Percentiles rank a stretch among this genome's conserved stretches.
Conservation (phyloP, 2,797 vertebrate species). For the Lerista edwardsae region DNA sequence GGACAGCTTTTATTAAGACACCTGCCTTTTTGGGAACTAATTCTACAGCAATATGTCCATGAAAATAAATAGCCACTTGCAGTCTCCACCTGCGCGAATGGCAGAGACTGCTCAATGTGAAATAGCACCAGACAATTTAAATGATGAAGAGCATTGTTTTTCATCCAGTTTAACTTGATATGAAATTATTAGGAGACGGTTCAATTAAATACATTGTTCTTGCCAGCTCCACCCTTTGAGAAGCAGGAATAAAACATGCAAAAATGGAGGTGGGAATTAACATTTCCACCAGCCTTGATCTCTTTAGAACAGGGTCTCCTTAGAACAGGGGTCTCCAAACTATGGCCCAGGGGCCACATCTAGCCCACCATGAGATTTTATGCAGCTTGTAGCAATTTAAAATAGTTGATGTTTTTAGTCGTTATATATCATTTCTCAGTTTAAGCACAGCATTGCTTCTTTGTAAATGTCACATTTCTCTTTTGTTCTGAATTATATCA, state of each 20-base stretch:
- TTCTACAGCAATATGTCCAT: slow-evolving; percentile 38
- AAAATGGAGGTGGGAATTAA: slow-evolving; percentile 12
- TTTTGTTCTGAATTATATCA: too few species aligned
- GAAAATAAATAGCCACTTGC: background rate
- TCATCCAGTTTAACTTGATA: slow-evolving; percentile 21
- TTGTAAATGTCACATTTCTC: too few species aligned
- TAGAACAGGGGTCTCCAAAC: too few species aligned
- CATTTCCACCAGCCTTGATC: background rate
- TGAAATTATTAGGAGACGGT: slow-evolving; percentile 27
- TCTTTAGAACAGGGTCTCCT: too few species aligned
- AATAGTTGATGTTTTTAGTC: too few species aligned
- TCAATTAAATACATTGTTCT: slow-evolving; percentile 36
- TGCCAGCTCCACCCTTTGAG: slow-evolving; percentile 27
- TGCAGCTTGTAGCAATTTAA: too few species aligned
- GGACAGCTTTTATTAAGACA: slow-evolving; percentile 35
- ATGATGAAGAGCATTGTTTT: slow-evolving; percentile 7
- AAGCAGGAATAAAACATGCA: slow-evolving; percentile 3
- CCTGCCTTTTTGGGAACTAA: slow-evolving; percentile 11
- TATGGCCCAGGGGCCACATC: too few species aligned
- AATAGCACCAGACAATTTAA: slow-evolving; percentile 30
- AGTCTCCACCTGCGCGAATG: slow-evolving; percentile 2
- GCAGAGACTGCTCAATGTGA: slow-evolving; percentile 12
- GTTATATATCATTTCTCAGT: too few species aligned
- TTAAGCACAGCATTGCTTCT: too few species aligned
- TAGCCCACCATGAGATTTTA: too few species aligned